Conservation (phyloP, 2,888 invertebrate genomes). For the Xanthia togata region DNA sequence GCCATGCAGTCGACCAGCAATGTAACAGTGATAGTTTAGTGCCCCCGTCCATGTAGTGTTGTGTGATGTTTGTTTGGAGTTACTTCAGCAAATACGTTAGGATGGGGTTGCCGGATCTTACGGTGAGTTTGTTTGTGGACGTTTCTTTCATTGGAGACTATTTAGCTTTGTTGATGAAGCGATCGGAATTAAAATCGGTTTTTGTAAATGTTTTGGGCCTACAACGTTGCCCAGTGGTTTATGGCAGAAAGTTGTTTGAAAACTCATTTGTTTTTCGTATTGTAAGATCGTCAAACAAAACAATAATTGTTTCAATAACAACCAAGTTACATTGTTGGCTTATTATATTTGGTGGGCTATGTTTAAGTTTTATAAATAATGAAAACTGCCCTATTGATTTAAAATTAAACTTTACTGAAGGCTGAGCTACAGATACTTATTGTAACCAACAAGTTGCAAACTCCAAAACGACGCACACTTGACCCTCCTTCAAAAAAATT, state of each 20-base stretch:
- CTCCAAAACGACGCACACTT: neutral
- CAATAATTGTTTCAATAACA: neutral
- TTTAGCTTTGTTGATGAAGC: slow-evolving; percentile 12
- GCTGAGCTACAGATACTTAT: neutral
- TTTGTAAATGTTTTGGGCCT: slow-evolving; percentile 1
- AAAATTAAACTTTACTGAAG: neutral
- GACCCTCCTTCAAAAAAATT: neutral
- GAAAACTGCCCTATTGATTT: neutral
- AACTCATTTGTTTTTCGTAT: neutral
- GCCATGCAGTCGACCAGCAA: slow-evolving; percentile 43
- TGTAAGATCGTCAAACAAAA: neutral
- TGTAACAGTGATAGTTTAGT: slow-evolving; percentile 69
- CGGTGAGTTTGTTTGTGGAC: slow-evolving; percentile 78
- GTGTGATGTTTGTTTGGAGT: slow-evolving; percentile 87
- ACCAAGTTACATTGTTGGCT: neutral
- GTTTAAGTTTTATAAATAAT: neutral
- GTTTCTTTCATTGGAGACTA: slow-evolving; percentile 26
- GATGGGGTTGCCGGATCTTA: slow-evolving; percentile 87
- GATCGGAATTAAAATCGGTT: neutral
- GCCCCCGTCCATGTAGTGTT: slow-evolving; percentile 63
- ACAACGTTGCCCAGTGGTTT: neutral
- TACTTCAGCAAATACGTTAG: slow-evolving; percentile 81
- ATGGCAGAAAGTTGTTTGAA: neutral
- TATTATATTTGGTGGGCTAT: slow-evolving; percentile 2
- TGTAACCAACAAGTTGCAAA: neutral